Evolutionary conservation across 2,797 vertebrate genomes (phyloP).

Genomic region (Chelmon rostratus): DNA sequence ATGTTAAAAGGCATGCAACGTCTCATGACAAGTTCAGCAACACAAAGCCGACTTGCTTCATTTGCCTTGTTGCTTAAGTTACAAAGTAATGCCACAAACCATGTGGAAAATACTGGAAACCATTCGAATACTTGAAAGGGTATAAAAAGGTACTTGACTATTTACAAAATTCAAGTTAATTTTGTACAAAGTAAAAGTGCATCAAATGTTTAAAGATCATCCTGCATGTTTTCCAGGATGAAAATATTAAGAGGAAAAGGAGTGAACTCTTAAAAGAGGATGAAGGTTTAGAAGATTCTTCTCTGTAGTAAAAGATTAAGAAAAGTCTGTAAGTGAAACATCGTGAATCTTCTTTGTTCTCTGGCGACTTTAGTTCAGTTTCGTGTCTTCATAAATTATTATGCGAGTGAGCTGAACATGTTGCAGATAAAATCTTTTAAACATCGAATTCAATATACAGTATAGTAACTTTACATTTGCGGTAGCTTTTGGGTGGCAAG

Average conservation of each 20-base stretch:
- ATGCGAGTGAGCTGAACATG: constrained; percentile 53
- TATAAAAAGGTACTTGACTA: constrained; percentile 80
- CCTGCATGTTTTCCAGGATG: constrained; percentile 60
- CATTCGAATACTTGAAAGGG: constrained; percentile 57
- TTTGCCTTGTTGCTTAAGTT: constrained; percentile 56
- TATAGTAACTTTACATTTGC: constrained; percentile 72
- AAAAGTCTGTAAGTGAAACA: constrained; percentile 44
- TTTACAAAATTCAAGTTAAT: constrained; percentile 89
- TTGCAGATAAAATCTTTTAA: constrained; percentile 56
- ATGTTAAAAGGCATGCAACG: constrained; percentile 66
- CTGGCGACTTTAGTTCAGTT: constrained; percentile 52
- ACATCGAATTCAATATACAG: constrained; percentile 72
- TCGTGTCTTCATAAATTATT: constrained; percentile 69
- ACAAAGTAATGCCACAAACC: constrained; percentile 73
- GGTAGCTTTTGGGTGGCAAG: constrained; percentile 59
- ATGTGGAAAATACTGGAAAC: constrained; percentile 65
- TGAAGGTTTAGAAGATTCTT: constrained; percentile 43
- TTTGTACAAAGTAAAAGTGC: constrained; percentile 88
- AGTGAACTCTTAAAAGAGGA: constrained; percentile 45
- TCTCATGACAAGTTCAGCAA: constrained; percentile 50
- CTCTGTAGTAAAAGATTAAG: constrained; percentile 31
- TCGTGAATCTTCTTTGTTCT: constrained; percentile 42
- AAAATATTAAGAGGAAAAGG: constrained; percentile 49
- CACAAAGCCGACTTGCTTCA: constrained; percentile 34
- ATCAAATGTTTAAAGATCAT: constrained; percentile 77